Evolutionary conservation across 2,888 invertebrate species (phyloP), one percentile per base, ranked within the genome.

Genomic region (Oxystoma pomonae): DNA sequence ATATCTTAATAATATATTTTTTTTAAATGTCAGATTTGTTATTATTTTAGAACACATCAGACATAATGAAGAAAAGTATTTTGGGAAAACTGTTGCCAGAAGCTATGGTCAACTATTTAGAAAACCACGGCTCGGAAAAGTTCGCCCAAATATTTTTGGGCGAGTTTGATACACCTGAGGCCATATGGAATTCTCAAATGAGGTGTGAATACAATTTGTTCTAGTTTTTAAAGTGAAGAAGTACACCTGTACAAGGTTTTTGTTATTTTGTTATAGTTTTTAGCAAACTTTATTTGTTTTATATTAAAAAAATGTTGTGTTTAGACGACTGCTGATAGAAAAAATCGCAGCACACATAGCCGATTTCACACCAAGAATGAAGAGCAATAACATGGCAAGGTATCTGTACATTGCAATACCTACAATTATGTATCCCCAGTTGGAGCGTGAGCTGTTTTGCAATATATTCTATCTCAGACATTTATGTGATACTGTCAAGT

Each of bases 171-270:
- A 99, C 98, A 5, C 99, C 99, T 0, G 99, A 99, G 82, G 98
- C 97, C 0, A 99, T 99, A 69, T 99, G 99, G 99, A 98, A 94
- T 78, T 87, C 91, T 0, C 96, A 97, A 81, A 99, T 99, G 98
- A 89, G 92, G 90, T 89, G 70, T 65, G 57, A n/a, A 53, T n/a
- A 12, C 16, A 12, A 5, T n/a, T 53, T 53, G 16, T 7, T 53
- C 17, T 5, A 12, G 16, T 50, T 9, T 12, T 50, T 50, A 12
- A 16, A 9, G 50, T 12, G 9, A 50, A 16, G 9, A 50, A 51
- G 51, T 18, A 55, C 20, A 19, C n/a, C 5, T 56, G 12, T 58
- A 50, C n/a, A n/a, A n/a, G n/a, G n/a, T n/a, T n/a, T n/a, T n/a
- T n/a, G n/a, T n/a, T n/a, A n/a, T n/a, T 50, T 50, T 50, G 50